Conservation (phyloP, 2,113 vertebrate species). For the Oreochromis niloticus region DNA sequence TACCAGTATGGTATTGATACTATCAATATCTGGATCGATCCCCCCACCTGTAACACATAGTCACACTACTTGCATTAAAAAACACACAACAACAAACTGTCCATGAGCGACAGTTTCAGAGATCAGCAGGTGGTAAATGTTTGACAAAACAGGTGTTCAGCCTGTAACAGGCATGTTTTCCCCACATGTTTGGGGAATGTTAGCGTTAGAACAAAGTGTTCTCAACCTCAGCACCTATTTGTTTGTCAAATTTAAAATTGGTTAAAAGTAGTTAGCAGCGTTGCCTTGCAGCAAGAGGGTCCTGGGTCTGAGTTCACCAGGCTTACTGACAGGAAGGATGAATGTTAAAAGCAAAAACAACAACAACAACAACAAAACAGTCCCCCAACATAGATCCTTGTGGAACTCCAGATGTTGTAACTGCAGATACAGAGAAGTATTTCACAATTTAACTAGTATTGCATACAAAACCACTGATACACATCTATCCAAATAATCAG, state of each 20-base stretch:
- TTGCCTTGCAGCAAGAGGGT: rapidly evolving
- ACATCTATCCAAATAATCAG: neutral
- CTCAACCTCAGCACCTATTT: neutral
- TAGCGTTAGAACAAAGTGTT: neutral
- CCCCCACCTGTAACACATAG: too few species aligned
- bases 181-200: neutral
- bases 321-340: neutral
- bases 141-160: neutral
- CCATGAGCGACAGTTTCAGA: neutral
- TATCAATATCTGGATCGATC: too few species aligned
- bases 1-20: neutral
- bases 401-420: neutral
- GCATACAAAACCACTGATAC: rapidly evolving
- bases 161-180: neutral
- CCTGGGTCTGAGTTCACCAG: neutral
- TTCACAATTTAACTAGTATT: neutral
- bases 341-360: neutral
- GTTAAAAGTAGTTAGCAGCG: neutral
- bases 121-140: neutral
- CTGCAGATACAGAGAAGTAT: rapidly evolving
- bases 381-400: rapidly evolving
- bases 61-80: neutral
- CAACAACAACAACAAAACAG: neutral
- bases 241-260: neutral
- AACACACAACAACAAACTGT: neutral